These are phyloP conservation scores for Ailurus styani DNA, from an alignment of 2,113 vertebrate species.

Conservation along the genomic window DNA sequence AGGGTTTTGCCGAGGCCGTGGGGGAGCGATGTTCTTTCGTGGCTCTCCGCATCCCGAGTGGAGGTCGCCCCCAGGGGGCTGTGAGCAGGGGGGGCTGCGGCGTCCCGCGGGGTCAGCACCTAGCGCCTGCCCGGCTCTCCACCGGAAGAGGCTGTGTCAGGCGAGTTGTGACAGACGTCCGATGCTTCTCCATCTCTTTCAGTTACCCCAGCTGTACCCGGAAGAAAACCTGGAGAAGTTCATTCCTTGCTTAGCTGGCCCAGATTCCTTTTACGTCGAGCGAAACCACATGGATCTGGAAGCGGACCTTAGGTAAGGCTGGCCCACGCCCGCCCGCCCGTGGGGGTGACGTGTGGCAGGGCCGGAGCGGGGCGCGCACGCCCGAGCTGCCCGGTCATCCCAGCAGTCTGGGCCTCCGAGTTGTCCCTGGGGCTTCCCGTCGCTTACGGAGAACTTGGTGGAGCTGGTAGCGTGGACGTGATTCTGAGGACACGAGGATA, in stretches of 20 bases:
- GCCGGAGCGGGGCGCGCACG: background rate
- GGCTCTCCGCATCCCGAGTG: background rate
- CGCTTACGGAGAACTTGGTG: background rate
- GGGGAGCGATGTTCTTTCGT: background rate
- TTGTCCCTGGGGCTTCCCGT: background rate
- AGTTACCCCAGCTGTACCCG: slow-evolving; percentile 86
- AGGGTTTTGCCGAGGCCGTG: fast-evolving
- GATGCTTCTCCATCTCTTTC: background rate
- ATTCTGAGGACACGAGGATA: background rate
- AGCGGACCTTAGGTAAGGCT: slow-evolving; percentile 84
- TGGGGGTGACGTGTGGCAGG: background rate
- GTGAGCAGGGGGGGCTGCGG: background rate
- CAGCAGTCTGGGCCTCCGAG: background rate
- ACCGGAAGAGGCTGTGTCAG: background rate
- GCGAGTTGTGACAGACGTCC: background rate
- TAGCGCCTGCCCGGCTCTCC: background rate
- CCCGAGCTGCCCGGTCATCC: background rate
- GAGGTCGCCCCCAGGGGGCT: background rate
- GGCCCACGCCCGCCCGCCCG: background rate
- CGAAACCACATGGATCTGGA: slow-evolving; percentile 86
- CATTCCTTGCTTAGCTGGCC: slow-evolving; percentile 82
- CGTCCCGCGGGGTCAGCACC: background rate
- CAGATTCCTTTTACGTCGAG: slow-evolving; percentile 85
- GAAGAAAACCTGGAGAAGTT: slow-evolving; percentile 88
- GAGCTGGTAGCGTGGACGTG: too few relatives aligned